Conservation (phyloP, 2,888 invertebrate genomes). For the Nipponacmea schrenckii region DNA sequence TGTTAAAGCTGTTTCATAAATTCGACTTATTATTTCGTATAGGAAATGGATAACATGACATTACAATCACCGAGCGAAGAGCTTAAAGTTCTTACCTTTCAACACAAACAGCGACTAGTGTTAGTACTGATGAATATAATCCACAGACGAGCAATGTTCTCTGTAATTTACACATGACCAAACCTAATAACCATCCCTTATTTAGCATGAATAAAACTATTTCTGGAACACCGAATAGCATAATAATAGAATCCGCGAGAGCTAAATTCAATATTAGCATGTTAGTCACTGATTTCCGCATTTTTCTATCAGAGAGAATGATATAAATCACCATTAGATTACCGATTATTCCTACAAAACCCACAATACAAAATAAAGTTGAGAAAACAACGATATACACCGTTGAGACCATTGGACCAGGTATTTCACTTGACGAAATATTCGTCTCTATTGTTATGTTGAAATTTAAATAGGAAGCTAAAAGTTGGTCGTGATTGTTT, state of each 20-base stretch:
- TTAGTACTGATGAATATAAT: constrained; percentile 69
- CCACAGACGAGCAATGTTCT: constrained; percentile 67
- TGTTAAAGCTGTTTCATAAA: no score
- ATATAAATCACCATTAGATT: constrained; percentile 65
- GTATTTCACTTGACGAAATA: no score
- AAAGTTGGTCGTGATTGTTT: no score
- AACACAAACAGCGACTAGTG: constrained; percentile 69
- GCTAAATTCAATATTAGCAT: constrained; percentile 66
- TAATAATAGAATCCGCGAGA: constrained; percentile 61
- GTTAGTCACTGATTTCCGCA: constrained; percentile 65
- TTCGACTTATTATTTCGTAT: no score
- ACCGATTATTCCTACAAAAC: constrained; percentile 63
- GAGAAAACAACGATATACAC: constrained; percentile 62
- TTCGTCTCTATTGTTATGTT: no score
- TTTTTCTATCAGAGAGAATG: constrained; percentile 61
- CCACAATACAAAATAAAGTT: constrained; percentile 59
- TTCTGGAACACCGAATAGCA: constrained; percentile 67
- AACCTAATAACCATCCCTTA: constrained; percentile 63
- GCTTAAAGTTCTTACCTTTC: constrained; percentile 62
- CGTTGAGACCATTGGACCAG: constrained; percentile 60
- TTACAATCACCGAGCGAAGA: neutral
- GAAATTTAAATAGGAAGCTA: no score
- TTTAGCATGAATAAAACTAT: constrained; percentile 64
- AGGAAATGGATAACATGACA: neutral
- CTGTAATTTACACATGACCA: constrained; percentile 63